Percentiles rank a stretch among this genome's conserved stretches.
Conservation (phyloP, 2,113 vertebrate genomes). For the Hemiscyllium ocellatum region DNA sequence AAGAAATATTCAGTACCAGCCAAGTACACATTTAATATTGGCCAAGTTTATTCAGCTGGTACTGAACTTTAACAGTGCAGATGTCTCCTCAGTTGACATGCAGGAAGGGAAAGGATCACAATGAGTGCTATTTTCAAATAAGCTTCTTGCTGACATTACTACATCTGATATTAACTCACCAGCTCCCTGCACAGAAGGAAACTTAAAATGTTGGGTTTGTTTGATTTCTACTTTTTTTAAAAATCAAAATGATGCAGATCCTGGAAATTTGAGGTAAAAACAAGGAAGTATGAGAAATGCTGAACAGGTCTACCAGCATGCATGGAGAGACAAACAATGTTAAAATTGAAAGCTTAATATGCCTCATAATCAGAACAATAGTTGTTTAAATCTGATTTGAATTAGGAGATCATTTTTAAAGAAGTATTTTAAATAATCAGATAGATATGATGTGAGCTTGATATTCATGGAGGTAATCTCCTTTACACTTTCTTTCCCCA, state of each 20-base stretch:
- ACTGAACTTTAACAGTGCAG: conserved; percentile 17
- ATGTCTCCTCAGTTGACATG: conserved; percentile 33
- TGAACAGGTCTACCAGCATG: too few relatives aligned
- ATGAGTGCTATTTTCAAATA: conserved; percentile 29
- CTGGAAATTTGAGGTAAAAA: too few relatives aligned
- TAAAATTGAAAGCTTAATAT: too few relatives aligned
- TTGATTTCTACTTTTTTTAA: background rate
- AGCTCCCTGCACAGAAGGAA: background rate
- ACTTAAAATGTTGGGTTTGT: too few relatives aligned
- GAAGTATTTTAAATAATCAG: background rate
- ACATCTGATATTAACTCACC: conserved; percentile 31
- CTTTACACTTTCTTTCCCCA: background rate
- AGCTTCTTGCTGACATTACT: background rate
- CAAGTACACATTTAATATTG: conserved; percentile 17
- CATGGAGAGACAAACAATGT: too few relatives aligned
- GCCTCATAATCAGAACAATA: too few relatives aligned
- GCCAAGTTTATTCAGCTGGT: conserved; percentile 34
- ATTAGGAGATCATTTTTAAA: background rate
- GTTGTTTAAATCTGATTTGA: background rate
- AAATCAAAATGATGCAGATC: too few relatives aligned
- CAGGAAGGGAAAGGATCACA: conserved; percentile 31
- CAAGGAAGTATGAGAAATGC: too few relatives aligned
- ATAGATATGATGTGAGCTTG: background rate
- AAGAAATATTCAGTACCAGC: conserved; percentile 22
- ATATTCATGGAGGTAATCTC: background rate